Base-by-base conservation (phyloP, 2,797 vertebrate genomes). In the Distichodus sexfasciatus region DNA sequence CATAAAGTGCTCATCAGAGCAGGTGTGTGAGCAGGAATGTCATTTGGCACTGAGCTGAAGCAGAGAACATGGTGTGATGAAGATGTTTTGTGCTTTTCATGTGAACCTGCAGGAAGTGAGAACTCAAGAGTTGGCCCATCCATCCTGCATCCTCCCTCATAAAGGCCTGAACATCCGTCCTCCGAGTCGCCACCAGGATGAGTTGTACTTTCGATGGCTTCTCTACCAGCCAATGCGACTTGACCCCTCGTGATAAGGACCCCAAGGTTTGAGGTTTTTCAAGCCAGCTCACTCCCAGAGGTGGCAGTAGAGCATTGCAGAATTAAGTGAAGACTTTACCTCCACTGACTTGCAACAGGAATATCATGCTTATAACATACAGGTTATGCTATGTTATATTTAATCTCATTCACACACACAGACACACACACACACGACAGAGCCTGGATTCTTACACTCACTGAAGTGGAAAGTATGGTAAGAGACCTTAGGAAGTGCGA, bases 151-250 rank as follows among this genome's bases (percentile, higher is more conserved):
- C 75, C 96, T 6, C 97, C 97, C 53, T 96, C 96, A 1, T 73
- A 93, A 95, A 83, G 89, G 88, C 57, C 93, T 96, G 74, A 81
- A 88, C n/a, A 87, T 96, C 72, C 92, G 90, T 55, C 93, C 92
- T n/a, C n/a, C n/a, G n/a, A n/a, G n/a, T n/a, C n/a, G n/a, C n/a
- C n/a, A n/a, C n/a, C n/a, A n/a, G n/a, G 86, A 94, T 94, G 69
- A 92, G 92, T 48, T 98, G 98, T 65, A 83, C 96, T 81, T 89
- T 99, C n/a, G 96, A 99, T n/a, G 96, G 96, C n/a, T 92, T 92
- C 82, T 90, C 81, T 66, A 94, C 95, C n/a, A 82, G 86, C 8
- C 88, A 92, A 81, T 94, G 92, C 81, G 93, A 96, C 86, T 92
- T 99, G 81, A 90, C 92, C 79, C n/a, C 98, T 96, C 8, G 96